phyloP scores from a whole-genome alignment of 2,888 invertebrate species.

The Campoplex capitator region DNA sequence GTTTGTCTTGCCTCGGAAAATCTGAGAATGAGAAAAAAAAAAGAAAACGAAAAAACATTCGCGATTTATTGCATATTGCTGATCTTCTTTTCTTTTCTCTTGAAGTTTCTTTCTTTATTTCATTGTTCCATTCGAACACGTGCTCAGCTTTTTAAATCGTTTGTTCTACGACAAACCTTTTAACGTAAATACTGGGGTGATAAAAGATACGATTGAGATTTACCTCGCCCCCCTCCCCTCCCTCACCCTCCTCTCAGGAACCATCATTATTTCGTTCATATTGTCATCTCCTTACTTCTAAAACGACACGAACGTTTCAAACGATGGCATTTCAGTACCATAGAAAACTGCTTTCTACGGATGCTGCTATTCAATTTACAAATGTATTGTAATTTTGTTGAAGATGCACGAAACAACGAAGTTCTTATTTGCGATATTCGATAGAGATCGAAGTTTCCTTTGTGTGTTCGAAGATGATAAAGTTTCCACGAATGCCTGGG shows the following conservation, averaged over 20 bases:
- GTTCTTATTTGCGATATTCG: background rate
- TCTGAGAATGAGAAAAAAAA: background rate
- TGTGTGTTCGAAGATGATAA: background rate
- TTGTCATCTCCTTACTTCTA: too few relatives aligned
- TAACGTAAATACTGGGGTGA: too few relatives aligned
- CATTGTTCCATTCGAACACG: background rate
- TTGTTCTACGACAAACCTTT: background rate
- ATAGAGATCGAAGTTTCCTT: constrained; percentile 10
- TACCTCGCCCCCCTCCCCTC: too few relatives aligned
- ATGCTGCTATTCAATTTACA: background rate
- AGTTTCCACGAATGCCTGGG: background rate
- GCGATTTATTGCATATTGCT: background rate
- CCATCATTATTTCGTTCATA: too few relatives aligned
- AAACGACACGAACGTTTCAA: background rate
- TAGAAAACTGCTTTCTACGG: background rate
- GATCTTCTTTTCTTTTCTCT: background rate
- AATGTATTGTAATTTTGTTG: background rate
- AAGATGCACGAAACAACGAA: background rate
- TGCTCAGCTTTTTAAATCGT: background rate
- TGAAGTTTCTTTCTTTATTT: constrained; percentile 26
- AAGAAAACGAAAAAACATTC: background rate
- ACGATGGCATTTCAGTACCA: background rate
- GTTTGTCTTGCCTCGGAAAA: constrained; percentile 35
- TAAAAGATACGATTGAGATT: too few relatives aligned
- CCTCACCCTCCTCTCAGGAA: too few relatives aligned